phyloP scores from a whole-genome alignment of 2,797 vertebrate species.

The Chloroceryle inda region DNA sequence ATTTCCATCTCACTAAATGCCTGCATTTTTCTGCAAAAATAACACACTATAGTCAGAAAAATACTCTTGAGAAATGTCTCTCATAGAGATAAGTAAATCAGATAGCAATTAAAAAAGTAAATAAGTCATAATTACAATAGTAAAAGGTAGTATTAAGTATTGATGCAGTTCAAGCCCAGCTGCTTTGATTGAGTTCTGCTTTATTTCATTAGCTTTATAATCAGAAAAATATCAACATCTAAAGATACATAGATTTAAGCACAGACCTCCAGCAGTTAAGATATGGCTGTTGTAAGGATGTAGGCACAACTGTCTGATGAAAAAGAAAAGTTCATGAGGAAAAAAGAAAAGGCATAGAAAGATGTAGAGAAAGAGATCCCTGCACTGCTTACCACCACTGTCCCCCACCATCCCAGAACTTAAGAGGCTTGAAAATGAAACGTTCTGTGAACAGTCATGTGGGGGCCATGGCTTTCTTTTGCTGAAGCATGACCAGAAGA shows the following conservation, averaged over 20 bases:
- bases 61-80: conserved; percentile 59
- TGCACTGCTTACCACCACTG: background rate
- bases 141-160: conserved; percentile 59
- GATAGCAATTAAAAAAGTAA: conserved; percentile 76
- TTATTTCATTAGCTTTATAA: conserved; percentile 71
- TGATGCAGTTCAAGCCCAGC: conserved; percentile 53
- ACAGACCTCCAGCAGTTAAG: background rate
- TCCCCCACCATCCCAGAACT: rapidly evolving
- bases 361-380: background rate
- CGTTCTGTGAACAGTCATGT: background rate
- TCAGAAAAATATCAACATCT: conserved; percentile 43
- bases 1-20: conserved; percentile 64
- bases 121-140: conserved; percentile 67
- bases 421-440: background rate
- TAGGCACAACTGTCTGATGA: background rate
- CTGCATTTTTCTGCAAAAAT: conserved; percentile 56
- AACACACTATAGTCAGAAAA: conserved; percentile 58
- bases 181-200: conserved; percentile 69
- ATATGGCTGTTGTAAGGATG: background rate
- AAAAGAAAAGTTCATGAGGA: background rate
- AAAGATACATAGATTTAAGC: conserved; percentile 48
- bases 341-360: background rate
- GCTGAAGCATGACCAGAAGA: background rate
- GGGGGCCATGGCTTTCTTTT: background rate
- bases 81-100: conserved; percentile 51